A percentile compares a stretch with the other conserved stretches of the same genome.
Evolutionary conservation across 2,113 vertebrate genomes (phyloP).

Genomic region (Lethenteron camtschaticum): DNA sequence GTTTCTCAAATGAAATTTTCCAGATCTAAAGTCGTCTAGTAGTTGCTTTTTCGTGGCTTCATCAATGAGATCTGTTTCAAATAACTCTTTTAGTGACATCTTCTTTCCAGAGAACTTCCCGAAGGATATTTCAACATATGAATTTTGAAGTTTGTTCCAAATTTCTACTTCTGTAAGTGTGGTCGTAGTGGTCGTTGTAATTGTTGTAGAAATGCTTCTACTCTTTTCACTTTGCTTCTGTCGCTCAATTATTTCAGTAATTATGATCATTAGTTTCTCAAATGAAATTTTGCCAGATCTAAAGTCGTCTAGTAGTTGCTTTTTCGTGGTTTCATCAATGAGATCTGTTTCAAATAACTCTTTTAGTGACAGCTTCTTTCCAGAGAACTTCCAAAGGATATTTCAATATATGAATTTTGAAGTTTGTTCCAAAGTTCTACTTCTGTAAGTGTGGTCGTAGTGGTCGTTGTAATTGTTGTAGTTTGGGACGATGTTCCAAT

Average conservation of each 20-base stretch:
- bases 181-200: too few relatives aligned
- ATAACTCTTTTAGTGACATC: background rate
- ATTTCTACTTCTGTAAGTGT: too few relatives aligned
- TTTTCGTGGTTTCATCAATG: slow-evolving; percentile 26
- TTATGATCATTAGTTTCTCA: slow-evolving; percentile 21
- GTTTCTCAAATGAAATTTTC: background rate
- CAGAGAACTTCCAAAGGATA: slow-evolving; percentile 1
- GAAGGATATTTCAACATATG: too few relatives aligned
- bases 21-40: background rate
- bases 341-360: slow-evolving; percentile 24
- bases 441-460: slow-evolving; percentile 43
- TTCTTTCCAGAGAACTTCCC: background rate
- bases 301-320: slow-evolving; percentile 26
- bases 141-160: too few relatives aligned
- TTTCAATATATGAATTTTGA: background rate
- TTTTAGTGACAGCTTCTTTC: slow-evolving; percentile 20
- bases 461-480: slow-evolving; percentile 37
- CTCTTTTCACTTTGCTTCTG: slow-evolving; percentile 23
- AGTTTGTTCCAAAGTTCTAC: slow-evolving; percentile 35
- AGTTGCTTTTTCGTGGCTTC: background rate
- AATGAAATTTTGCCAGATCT: slow-evolving; percentile 17
- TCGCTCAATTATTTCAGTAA: slow-evolving; percentile 23
- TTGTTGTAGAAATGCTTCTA: too few relatives aligned
- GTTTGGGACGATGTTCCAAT: too few relatives aligned
- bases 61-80: background rate